A percentile compares a stretch with the other conserved stretches of the same genome.
Conservation (phyloP, 2,113 vertebrate genomes). For the Zosterops lateralis region DNA sequence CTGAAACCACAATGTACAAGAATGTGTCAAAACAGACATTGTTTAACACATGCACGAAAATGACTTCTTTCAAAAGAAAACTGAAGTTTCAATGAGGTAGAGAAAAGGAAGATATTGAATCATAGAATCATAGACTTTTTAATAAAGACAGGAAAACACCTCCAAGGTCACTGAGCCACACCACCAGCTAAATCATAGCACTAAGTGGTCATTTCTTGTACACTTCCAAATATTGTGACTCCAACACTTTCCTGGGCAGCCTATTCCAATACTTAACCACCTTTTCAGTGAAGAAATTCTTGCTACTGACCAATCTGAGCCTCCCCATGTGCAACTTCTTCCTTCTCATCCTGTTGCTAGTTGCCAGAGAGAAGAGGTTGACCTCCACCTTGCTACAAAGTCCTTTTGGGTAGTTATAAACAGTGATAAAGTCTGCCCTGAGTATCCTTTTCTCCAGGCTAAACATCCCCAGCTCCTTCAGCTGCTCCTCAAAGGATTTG, state of each 20-base stretch:
- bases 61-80: neutral
- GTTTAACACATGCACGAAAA: neutral
- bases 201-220: neutral
- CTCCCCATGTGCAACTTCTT: neutral
- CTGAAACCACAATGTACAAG: neutral
- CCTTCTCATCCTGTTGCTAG: neutral
- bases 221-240: neutral
- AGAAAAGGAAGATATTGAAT: neutral
- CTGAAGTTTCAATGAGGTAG: neutral
- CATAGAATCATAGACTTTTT: neutral
- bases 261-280: neutral
- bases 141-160: neutral
- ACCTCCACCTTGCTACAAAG: neutral
- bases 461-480: neutral
- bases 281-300: neutral
- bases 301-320: neutral
- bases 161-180: neutral
- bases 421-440: too few species aligned
- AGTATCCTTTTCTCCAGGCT: neutral
- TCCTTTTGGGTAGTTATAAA: neutral
- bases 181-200: neutral
- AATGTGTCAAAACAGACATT: neutral
- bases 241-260: neutral
- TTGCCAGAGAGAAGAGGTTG: neutral
- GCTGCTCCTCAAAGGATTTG: neutral